These are phyloP conservation scores for Planococcus citri DNA, from an alignment of 1,140 invertebrate genomes.

Conservation along the genomic window DNA sequence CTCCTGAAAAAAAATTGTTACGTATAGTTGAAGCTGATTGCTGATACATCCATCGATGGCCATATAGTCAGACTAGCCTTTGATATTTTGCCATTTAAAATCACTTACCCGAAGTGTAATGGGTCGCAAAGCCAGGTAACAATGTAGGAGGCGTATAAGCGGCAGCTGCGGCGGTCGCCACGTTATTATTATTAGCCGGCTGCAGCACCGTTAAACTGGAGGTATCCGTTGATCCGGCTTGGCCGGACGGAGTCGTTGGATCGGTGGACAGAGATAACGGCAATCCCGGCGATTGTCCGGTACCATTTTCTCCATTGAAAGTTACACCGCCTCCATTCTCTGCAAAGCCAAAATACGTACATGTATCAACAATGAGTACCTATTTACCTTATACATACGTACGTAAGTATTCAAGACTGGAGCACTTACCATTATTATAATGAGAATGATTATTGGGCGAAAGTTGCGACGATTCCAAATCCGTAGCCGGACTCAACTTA, in stretches of 20 bases:
- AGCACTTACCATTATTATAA: conserved; percentile 10
- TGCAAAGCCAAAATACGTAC: background rate
- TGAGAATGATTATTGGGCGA: conserved; percentile 25
- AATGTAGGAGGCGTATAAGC: conserved; percentile 41
- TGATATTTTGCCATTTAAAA: too few relatives aligned
- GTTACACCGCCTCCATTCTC: conserved; percentile 20
- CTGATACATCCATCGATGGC: background rate
- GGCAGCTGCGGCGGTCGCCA: conserved; percentile 37
- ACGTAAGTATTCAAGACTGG: too few relatives aligned
- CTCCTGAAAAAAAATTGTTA: conserved; percentile 3
- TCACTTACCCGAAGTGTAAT: conserved; percentile 54
- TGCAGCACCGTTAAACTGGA: conserved; percentile 37
- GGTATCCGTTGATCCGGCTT: conserved; percentile 31
- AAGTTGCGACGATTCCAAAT: conserved; percentile 27
- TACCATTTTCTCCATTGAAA: conserved; percentile 21
- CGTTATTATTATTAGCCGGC: conserved; percentile 38
- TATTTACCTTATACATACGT: background rate
- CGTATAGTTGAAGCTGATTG: background rate
- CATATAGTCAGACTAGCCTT: too few relatives aligned
- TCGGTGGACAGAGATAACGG: conserved; percentile 43
- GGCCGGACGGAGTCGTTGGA: conserved; percentile 32
- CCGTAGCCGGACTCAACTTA: conserved; percentile 28
- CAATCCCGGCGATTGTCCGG: conserved; percentile 35
- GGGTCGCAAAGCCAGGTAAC: conserved; percentile 53
- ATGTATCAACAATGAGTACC: background rate